A percentile compares a stretch with the other conserved stretches of the same genome.
Evolutionary conservation across 2,888 invertebrate species (phyloP).

Genomic region (Chymomyza amoena): DNA sequence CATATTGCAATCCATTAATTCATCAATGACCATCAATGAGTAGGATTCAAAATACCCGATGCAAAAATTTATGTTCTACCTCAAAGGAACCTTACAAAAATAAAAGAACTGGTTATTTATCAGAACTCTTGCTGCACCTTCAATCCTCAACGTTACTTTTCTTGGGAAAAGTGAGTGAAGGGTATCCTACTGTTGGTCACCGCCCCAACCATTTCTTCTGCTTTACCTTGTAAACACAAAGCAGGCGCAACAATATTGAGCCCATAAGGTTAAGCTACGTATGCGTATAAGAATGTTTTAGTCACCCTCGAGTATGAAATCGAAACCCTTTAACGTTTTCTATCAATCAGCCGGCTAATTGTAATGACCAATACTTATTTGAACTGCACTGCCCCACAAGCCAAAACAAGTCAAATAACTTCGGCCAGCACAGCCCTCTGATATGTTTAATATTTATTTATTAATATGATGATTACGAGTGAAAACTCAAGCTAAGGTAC

Average conservation of each 20-base stretch:
- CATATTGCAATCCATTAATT: no score
- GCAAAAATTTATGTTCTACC: no score
- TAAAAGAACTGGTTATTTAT: no score
- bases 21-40: no score
- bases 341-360: slow-evolving; percentile 46
- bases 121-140: no score
- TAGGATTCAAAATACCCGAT: no score
- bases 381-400: slow-evolving; percentile 41
- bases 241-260: not conserved
- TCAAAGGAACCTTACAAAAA: no score
- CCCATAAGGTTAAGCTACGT: not conserved
- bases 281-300: not conserved
- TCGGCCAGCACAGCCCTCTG: not conserved
- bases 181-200: no score
- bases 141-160: no score
- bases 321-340: slow-evolving; percentile 20
- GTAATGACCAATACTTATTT: slow-evolving; percentile 68
- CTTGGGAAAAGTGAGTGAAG: no score
- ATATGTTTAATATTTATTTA: not conserved
- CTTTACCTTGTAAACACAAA: no score
- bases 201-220: no score
- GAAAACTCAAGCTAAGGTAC: not conserved
- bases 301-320: not conserved
- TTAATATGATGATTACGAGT: not conserved
- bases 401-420: slow-evolving; percentile 17